Percentiles rank a stretch among this genome's conserved stretches.
Conservation (phyloP, 2,888 invertebrate species). For the Andrena bucephala region DNA sequence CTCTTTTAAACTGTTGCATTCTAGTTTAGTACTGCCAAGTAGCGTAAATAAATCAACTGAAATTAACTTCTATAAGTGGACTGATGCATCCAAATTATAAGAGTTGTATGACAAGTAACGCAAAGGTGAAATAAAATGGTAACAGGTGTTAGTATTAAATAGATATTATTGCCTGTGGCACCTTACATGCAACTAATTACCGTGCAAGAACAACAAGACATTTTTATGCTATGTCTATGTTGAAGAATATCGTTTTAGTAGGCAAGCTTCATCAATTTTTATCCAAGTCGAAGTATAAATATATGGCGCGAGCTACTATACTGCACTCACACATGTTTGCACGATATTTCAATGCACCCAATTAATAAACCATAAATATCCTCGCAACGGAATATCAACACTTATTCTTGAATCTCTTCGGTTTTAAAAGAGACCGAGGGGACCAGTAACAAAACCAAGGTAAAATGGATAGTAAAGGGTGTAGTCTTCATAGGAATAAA, state of each 20-base stretch:
- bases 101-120: background rate
- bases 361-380: conserved; percentile 21
- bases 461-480: conserved; percentile 25
- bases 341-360: conserved; percentile 13
- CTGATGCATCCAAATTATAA: background rate
- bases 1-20: background rate
- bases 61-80: background rate
- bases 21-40: background rate
- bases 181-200: conserved; percentile 47
- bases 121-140: background rate
- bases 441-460: conserved; percentile 31
- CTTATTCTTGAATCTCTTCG: conserved; percentile 22
- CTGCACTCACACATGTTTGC: conserved; percentile 24
- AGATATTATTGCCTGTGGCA: conserved; percentile 30
- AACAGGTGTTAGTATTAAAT: conserved; percentile 29
- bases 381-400: conserved; percentile 3
- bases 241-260: conserved; percentile 36
- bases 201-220: conserved; percentile 48
- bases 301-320: background rate
- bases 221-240: conserved; percentile 4
- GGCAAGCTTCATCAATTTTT: conserved; percentile 70
- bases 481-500: conserved; percentile 8
- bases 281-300: background rate
- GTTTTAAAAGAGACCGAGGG: conserved; percentile 8
- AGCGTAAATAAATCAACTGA: background rate